phyloP scores from a whole-genome alignment of 1,140 invertebrate species.

The Brevipalpus yothersi region DNA sequence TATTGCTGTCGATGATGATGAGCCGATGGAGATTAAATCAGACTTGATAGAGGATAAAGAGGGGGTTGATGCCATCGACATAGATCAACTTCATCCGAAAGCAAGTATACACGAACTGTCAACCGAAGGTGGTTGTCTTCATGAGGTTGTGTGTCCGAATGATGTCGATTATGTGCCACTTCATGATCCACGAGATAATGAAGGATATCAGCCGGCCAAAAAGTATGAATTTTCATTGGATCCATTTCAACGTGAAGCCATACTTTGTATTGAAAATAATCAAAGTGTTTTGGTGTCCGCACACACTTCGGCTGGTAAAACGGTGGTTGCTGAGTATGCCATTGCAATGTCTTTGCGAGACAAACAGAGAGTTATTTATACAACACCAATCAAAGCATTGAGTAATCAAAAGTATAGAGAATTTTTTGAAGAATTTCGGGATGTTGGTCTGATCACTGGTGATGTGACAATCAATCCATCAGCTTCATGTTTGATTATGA shows the following conservation, averaged over 20 bases:
- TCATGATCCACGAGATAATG: slow-evolving; percentile 22
- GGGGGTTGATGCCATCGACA: too few species aligned
- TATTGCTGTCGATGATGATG: not conserved
- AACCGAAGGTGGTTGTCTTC: slow-evolving; percentile 6
- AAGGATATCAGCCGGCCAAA: slow-evolving; percentile 44
- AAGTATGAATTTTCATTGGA: slow-evolving; percentile 85
- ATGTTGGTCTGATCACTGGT: slow-evolving; percentile 92
- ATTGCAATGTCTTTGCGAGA: slow-evolving; percentile 39
- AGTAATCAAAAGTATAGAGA: slow-evolving; percentile 99
- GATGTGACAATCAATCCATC: slow-evolving; percentile 97
- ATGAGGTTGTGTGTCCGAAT: slow-evolving; percentile 49
- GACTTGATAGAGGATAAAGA: not conserved
- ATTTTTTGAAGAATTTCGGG: slow-evolving; percentile 88
- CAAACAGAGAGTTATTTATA: slow-evolving; percentile 88
- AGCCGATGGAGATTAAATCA: not conserved
- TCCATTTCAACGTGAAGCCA: slow-evolving; percentile 94
- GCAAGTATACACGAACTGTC: slow-evolving; percentile 3
- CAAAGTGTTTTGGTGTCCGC: slow-evolving; percentile 70
- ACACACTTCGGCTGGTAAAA: slow-evolving; percentile 99
- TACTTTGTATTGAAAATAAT: slow-evolving; percentile 89
- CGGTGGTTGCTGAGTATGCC: slow-evolving; percentile 84
- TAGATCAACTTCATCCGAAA: not conserved
- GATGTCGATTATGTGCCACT: slow-evolving; percentile 50
- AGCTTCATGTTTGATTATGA: slow-evolving; percentile 96
- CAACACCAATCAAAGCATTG: slow-evolving; percentile 95